A percentile compares a stretch with the other conserved stretches of the same genome.
phyloP scores from a whole-genome alignment of 2,888 invertebrate genomes.

The Tipula lateralis region DNA sequence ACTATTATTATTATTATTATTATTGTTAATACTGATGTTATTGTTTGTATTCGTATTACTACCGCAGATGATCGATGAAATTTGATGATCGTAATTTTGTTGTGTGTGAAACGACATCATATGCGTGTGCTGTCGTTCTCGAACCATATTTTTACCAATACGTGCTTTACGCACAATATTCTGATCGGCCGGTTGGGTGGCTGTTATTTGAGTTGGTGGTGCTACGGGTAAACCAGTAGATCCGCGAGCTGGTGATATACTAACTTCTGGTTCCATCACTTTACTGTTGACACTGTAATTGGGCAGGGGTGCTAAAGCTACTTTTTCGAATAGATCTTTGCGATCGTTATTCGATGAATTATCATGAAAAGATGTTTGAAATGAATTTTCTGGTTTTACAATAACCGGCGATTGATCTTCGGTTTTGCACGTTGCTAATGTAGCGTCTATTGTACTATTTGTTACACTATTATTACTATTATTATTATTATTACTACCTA shows the following conservation, averaged over 20 bases:
- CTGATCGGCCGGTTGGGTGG: constrained; percentile 33
- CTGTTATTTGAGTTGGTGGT: constrained; percentile 49
- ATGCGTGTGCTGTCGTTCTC: constrained; percentile 49
- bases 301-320: constrained; percentile 46
- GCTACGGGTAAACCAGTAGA: constrained; percentile 63
- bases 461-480: neutral
- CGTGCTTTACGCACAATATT: constrained; percentile 51
- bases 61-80: neutral
- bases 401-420: constrained; percentile 13
- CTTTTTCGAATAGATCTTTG: constrained; percentile 44
- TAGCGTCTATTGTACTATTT: constrained; percentile 36
- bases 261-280: constrained; percentile 39
- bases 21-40: constrained; percentile 35
- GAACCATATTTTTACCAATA: constrained; percentile 63
- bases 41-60: constrained; percentile 31
- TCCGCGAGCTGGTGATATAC: constrained; percentile 61
- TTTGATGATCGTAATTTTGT: constrained; percentile 39
- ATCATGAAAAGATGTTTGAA: constrained; percentile 20
- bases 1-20: constrained; percentile 34
- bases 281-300: constrained; percentile 36
- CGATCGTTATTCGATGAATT: constrained; percentile 26
- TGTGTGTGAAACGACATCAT: constrained; percentile 39
- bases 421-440: constrained; percentile 37
- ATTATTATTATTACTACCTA: neutral
- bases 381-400: constrained; percentile 35